Base-by-base conservation (phyloP, 2,113 vertebrate genomes). In the Lynx canadensis region DNA sequence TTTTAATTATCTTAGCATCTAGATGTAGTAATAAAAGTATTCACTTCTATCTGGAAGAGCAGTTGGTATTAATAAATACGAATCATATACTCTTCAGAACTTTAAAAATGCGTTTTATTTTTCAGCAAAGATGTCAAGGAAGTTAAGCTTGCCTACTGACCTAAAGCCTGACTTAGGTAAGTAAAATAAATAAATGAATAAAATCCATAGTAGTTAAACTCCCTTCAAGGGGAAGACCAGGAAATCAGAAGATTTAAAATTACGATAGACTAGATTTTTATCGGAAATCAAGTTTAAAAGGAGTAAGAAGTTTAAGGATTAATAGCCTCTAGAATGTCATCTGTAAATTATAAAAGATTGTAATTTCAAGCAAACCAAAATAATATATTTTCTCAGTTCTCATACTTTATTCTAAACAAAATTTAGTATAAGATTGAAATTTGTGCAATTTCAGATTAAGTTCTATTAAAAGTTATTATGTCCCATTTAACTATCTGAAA, bases 121-220 rank as follows among this genome's bases (percentile, higher is more conserved):
- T 99, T 99, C 99, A 99, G 99, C 99, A 99, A 99, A 99, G 99
- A 99, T 99, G 99, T 99, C 99, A 99, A 99, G 99, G 99, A 99
- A 99, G 99, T 99, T 99, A 99, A 99, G 99, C 99, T 99, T 99
- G 99, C 99, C 99, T 99, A 99, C 99, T 99, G 99, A 99, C 98
- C 99, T 99, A 99, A 99, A 99, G 99, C 99, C 99, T 99, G 99
- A 99, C 98, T 99, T 99, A 99, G 99, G 99, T 99, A 99, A 99
- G 99, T 99, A 96, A 95, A 97, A 81, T 66, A 95, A 84, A 36
- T 63, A 41, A 97, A 38, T 55, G 68, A 96, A 91, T 50, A 60
- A 89, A 88, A 94, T 63, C 23, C 27, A 68, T 66, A 95, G 9
- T 52, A 89, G 65, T 33, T 95, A 63, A 81, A 88, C 12, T 74